Conservation (phyloP, 2,797 vertebrate species). For the Tauraco hartlaubi region DNA sequence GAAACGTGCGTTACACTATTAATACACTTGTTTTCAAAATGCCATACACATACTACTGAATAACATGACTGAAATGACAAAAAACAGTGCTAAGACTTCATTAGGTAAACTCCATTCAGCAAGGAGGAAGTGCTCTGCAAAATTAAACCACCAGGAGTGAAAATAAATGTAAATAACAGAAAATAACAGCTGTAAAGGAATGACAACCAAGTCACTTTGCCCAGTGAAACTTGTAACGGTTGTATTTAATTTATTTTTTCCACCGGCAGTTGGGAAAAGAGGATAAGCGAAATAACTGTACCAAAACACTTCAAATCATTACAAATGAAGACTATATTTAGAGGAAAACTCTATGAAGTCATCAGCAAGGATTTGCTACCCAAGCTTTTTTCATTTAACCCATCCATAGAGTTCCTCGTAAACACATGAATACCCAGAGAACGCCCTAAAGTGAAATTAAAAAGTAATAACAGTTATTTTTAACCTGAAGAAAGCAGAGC, state of each 20-base stretch:
- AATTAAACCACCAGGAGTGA: neutral
- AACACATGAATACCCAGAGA: conserved; percentile 15
- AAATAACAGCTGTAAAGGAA: neutral
- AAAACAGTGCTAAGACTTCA: neutral
- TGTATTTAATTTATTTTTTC: neutral
- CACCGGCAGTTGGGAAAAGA: neutral
- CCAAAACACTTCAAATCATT: neutral
- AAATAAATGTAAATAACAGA: neutral
- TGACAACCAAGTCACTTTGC: neutral
- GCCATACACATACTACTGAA: neutral
- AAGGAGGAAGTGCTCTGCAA: neutral
- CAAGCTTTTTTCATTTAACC: neutral
- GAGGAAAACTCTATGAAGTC: neutral
- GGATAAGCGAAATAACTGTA: neutral
- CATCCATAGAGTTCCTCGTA: neutral
- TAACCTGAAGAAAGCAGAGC: conserved; percentile 28
- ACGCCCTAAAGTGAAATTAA: conserved; percentile 58
- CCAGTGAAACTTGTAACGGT: neutral
- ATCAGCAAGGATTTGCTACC: conserved; percentile 19
- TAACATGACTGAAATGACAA: neutral
- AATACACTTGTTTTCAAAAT: neutral
- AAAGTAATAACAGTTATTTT: conserved; percentile 66
- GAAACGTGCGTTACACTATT: neutral
- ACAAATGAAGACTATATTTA: neutral
- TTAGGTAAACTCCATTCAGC: neutral